phyloP scores from a whole-genome alignment of 53 echinoderm and acorn worm species.

The Echinometra lucunter region DNA sequence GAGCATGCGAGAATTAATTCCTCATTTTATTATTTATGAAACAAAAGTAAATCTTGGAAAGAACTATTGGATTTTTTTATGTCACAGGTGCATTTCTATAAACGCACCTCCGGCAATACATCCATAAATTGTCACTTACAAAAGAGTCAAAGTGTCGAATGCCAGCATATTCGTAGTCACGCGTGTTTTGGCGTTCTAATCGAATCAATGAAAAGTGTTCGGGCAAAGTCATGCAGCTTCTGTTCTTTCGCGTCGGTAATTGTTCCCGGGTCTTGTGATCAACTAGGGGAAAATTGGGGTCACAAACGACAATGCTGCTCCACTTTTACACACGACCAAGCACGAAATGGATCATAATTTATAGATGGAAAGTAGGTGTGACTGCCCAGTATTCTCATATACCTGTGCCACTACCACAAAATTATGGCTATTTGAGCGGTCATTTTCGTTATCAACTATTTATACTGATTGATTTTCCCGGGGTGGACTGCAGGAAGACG shows the following conservation, averaged over 20 bases:
- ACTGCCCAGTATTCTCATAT: neutral
- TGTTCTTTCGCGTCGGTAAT: neutral
- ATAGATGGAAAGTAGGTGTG: neutral
- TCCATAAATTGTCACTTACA: neutral
- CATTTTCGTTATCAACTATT: neutral
- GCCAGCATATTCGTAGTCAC: neutral
- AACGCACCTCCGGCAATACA: neutral
- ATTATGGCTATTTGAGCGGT: neutral
- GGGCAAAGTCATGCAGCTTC: neutral
- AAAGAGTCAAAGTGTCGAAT: neutral
- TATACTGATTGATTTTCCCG: neutral
- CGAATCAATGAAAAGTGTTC: neutral
- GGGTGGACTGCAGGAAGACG: too few species aligned
- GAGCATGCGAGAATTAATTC: too few species aligned
- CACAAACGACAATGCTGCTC: neutral
- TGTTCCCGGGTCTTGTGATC: neutral
- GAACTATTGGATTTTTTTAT: too few species aligned
- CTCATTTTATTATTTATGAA: too few species aligned
- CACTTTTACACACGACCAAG: neutral
- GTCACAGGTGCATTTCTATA: neutral
- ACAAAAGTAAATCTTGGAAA: too few species aligned
- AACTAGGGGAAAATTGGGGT: neutral
- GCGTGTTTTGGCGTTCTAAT: conserved; percentile 3
- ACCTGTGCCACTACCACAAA: neutral
- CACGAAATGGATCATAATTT: conserved; percentile 16